A percentile compares a stretch with the other conserved stretches of the same genome.
Evolutionary conservation across 2,888 invertebrate genomes (phyloP).

Genomic region (Euplagia quadripunctaria): DNA sequence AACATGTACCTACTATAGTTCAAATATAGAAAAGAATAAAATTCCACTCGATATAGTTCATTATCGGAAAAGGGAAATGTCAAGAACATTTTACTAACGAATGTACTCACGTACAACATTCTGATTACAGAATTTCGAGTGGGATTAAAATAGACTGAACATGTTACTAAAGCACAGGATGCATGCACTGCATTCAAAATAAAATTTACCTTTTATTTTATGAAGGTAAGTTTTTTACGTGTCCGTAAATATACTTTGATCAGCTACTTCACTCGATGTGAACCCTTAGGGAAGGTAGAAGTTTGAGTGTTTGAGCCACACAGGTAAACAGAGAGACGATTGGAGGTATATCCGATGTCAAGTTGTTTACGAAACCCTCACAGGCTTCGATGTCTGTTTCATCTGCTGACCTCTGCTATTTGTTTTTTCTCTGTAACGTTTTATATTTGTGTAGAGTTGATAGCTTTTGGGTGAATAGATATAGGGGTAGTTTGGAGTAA

Average conservation of each 20-base stretch:
- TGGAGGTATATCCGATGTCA: conserved; percentile 56
- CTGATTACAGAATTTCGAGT: background rate
- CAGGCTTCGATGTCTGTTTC: conserved; percentile 45
- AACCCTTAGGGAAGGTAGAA: conserved; percentile 26
- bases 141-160: background rate
- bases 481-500: background rate
- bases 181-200: background rate
- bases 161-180: background rate
- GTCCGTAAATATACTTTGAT: background rate
- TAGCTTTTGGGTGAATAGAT: conserved; percentile 19
- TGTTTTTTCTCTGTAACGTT: conserved; percentile 33
- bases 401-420: conserved; percentile 38
- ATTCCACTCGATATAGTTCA: too few species aligned
- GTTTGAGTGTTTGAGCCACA: conserved; percentile 41
- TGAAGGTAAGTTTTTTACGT: conserved; percentile 1
- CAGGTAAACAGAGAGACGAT: conserved; percentile 54
- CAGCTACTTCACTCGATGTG: conserved; percentile 8
- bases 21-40: too few species aligned
- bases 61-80: too few species aligned
- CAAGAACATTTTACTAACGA: too few species aligned
- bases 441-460: conserved; percentile 30
- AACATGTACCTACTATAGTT: too few species aligned
- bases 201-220: background rate
- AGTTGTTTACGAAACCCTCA: conserved; percentile 56
- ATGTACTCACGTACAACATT: too few species aligned